Evolutionary conservation across 2,888 invertebrate species (phyloP), one percentile per base, ranked within the genome.

Genomic region (Phyto melanocephala): DNA sequence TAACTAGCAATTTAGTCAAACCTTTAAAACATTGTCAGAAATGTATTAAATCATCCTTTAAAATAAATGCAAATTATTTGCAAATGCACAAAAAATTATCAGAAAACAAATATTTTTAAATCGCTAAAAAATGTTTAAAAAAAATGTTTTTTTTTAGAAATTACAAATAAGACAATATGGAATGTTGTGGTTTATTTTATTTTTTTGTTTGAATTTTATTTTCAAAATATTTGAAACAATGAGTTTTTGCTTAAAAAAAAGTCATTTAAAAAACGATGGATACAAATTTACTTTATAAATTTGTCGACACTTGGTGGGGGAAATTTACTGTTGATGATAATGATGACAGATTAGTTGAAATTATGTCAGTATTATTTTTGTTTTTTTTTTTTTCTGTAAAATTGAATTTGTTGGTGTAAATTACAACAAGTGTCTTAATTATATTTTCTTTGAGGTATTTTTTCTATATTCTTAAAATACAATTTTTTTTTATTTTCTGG

Each of bases 271-370:
- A 56, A 62, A 68, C 20, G 17, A 20, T 20, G 20, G 20, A 52
- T 24, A 52, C 13, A 28, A 52, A 65, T 76, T 22, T 22, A 10
- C 45, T 67, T 42, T 35, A 67, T 72, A 37, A 67, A 74, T 68
- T 62, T 74, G 68, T 80, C 80, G 74, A 37, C 68, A 60, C 54
- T 74, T 62, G 72, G 15, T 24, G 35, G 20, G n/a, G 13, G 47
- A n/a, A 6, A n/a, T n/a, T n/a, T n/a, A n/a, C n/a, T 6, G 28
- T 28, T 28, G 28, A 40, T 24, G 10, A 35, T 2, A 33, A 28
- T 6, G n/a, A 15, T 33, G 15, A 28, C 28, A n/a, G 28, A 2
- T 33, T n/a, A 33, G 33, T n/a, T 1, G 24, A n/a, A 5, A 15
- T 47, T 2, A 35, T 20, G 52, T 24, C n/a, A 6, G 17, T 10